Evolutionary conservation across 2,888 invertebrate species (phyloP).

Genomic region (Eilema caniola): DNA sequence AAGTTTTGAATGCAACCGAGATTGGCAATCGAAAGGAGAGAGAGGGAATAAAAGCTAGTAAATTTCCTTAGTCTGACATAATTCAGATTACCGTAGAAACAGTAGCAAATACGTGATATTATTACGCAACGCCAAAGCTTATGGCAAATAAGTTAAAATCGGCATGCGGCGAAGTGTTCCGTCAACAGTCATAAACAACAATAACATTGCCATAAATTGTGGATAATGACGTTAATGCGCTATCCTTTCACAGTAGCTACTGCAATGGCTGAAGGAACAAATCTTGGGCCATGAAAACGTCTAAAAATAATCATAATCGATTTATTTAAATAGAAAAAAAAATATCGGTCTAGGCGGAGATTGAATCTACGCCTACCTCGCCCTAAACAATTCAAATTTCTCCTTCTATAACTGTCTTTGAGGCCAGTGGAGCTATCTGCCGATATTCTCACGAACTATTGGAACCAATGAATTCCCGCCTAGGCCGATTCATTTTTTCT

Average conservation of each 20-base stretch:
- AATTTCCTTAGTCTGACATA: neutral
- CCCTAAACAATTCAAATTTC: too few relatives aligned
- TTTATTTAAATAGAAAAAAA: too few relatives aligned
- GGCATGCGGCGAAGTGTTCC: constrained; percentile 25
- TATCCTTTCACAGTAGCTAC: constrained; percentile 45
- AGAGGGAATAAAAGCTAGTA: neutral
- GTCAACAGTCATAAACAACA: constrained; percentile 56
- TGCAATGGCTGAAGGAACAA: constrained; percentile 34
- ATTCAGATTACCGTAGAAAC: constrained; percentile 27
- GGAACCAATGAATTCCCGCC: too few relatives aligned
- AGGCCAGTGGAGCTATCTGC: too few relatives aligned
- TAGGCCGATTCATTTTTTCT: too few relatives aligned
- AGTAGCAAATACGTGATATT: constrained; percentile 29
- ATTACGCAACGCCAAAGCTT: constrained; percentile 24
- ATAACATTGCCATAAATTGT: constrained; percentile 60
- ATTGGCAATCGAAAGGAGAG: neutral
- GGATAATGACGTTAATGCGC: constrained; percentile 51
- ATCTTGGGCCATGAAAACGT: constrained; percentile 13
- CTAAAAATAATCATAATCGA: too few relatives aligned
- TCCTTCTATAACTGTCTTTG: too few relatives aligned
- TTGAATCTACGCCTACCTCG: too few relatives aligned
- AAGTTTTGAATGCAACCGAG: too few relatives aligned
- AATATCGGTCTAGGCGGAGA: too few relatives aligned
- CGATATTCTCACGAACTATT: too few relatives aligned
- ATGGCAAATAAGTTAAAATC: constrained; percentile 48